Percentiles rank a stretch among this genome's conserved stretches.
phyloP scores from a whole-genome alignment of 1,140 invertebrate genomes.

The Ooceraea biroi region DNA sequence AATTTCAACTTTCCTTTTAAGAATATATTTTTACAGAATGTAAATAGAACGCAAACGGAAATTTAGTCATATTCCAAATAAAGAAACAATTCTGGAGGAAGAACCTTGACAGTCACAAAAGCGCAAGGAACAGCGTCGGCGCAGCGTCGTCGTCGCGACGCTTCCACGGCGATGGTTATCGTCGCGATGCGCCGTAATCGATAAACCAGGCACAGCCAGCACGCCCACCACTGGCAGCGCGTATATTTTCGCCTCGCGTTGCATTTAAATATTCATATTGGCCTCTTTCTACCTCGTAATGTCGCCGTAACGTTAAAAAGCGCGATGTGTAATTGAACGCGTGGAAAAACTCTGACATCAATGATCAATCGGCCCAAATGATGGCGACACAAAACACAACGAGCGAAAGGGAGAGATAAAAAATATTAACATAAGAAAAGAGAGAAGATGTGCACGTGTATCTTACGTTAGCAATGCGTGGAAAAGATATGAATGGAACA shows the following conservation, averaged over 20 bases:
- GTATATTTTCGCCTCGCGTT: conserved; percentile 68
- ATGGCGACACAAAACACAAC: no score
- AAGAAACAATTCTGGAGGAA: conserved; percentile 41
- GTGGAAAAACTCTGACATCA: no score
- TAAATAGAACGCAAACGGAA: background rate
- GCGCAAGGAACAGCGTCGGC: conserved; percentile 23
- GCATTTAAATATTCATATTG: conserved; percentile 73
- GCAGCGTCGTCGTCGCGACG: conserved; percentile 66
- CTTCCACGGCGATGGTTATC: conserved; percentile 62
- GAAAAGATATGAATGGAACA: background rate
- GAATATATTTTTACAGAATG: background rate
- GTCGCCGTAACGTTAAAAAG: conserved; percentile 21
- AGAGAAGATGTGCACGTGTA: background rate
- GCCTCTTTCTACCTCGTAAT: conserved; percentile 54
- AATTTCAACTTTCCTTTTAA: background rate
- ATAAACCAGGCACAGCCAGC: conserved; percentile 62
- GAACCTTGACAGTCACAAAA: conserved; percentile 73
- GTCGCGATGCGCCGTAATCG: conserved; percentile 72
- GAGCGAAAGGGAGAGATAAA: background rate
- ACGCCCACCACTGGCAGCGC: conserved; percentile 59
- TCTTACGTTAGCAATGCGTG: background rate
- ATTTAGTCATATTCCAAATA: background rate
- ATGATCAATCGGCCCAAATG: background rate
- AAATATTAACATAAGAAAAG: background rate
- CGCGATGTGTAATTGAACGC: background rate